Evolutionary conservation across 2,113 vertebrate genomes (phyloP), one percentile per base, ranked within the genome.

Genomic region (Salvelinus fontinalis): DNA sequence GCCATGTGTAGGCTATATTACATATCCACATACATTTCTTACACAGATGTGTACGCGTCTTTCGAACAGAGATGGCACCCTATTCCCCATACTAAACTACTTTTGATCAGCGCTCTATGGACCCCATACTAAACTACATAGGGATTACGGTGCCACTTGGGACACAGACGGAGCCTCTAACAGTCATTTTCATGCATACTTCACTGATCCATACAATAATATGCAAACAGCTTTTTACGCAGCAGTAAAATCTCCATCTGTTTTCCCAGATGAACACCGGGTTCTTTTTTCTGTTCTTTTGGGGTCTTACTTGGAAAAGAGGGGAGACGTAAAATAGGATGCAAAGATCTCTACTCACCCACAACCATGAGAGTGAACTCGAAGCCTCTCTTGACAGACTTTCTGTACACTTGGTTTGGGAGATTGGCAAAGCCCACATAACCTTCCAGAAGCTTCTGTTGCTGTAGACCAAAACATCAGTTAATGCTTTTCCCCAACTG

Each of bases 321-420:
- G 7, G n/a, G 24, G 31, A 22, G 1, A 5, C 27, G 4, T 11
- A 31, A 65, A 70, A 72, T 1, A 24, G 48, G 66, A 62, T 7
- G 39, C 67, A 29, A 69, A 44, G 39, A 70, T 13, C 67, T 60
- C n/a, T 34, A 86, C 96, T 95, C 85, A 98, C 97, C 97, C 81
- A 98, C 97, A 88, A 98, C 97, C 97, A 98, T 98, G 85, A 98
- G 96, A 0, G 97, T 98, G 91, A 98, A 98, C 88, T 98, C 97
- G 83, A 98, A 97, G 39, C 96, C 97, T 85, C 96, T 94, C 90
- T 98, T 98, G 89, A 98, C 97, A 24, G 97, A 97, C 86, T 98
- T 98, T 76, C 97, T 94, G 88, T 98, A 98, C 26, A 98, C 96
- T 94, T 98, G 97, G 91, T 98, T 98, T 73, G 97, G 96, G 67